phyloP scores from a whole-genome alignment of 2,888 invertebrate species.

The Antitype chi region DNA sequence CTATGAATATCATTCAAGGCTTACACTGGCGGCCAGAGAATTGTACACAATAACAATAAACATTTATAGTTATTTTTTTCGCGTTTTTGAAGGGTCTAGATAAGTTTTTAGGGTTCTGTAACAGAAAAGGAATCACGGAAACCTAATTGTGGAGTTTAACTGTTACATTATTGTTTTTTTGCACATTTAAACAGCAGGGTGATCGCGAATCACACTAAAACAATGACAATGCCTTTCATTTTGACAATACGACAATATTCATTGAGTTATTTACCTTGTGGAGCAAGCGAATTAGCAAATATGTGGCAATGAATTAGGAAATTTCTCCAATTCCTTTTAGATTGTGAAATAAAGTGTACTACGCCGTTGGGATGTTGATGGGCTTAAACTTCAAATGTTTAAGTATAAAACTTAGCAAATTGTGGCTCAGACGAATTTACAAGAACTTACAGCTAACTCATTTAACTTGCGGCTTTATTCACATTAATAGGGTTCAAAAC shows the following conservation, averaged over 20 bases:
- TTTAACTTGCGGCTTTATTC: slow-evolving; percentile 6
- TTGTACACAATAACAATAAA: slow-evolving; percentile 63
- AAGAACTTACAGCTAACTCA: slow-evolving; percentile 14
- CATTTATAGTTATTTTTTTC: slow-evolving; percentile 61
- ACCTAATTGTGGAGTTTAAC: not conserved
- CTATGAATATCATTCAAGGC: slow-evolving; percentile 61
- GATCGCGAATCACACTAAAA: not conserved
- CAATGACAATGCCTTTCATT: not conserved
- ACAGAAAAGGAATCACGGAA: not conserved
- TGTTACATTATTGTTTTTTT: not conserved
- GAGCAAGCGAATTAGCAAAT: too few species aligned
- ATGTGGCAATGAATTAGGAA: too few species aligned
- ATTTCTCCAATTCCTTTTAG: too few species aligned
- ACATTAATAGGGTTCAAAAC: not conserved
- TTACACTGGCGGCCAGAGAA: slow-evolving; percentile 54
- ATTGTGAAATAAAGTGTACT: too few species aligned
- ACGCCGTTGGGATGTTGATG: too few species aligned
- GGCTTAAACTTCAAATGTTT: not conserved
- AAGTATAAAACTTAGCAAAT: not conserved
- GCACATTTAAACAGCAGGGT: not conserved
- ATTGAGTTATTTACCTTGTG: not conserved
- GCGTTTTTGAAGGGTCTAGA: slow-evolving; percentile 49
- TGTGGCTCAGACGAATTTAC: not conserved
- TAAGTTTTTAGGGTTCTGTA: slow-evolving; percentile 42
- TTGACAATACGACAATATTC: not conserved